Evolutionary conservation across 92 coral and sea anemone genomes (phyloP), one percentile per base, ranked within the genome.

Genomic region (Actinernus sp.): DNA sequence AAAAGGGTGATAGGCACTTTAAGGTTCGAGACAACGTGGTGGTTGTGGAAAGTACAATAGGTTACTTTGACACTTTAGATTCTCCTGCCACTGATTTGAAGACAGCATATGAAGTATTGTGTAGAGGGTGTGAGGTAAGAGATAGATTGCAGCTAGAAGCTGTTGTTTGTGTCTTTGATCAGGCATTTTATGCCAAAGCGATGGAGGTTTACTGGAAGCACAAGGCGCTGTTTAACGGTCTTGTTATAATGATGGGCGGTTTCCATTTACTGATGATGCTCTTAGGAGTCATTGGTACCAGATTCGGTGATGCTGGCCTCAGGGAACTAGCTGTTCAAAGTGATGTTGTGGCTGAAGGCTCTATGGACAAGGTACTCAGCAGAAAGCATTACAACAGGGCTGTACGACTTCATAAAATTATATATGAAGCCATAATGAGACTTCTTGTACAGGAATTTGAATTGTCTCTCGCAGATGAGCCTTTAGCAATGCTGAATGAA

Each of bases 261-360:
- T 87, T 88, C 23, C 74, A 88, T 57, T 28, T 76, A 46, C 31
- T 87, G 31, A 37, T 74, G 74, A 80, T 63, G 87, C 68, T 86
- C 40, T 48, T 86, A 65, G 88, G 83, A 23, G 65, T 79, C 54
- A 82, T 65, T 33, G 91, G 86, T 20, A 71, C 56, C 70, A 63
- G 87, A 34, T 86, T 86, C 54, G 88, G 79, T 20, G 92, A 86
- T 39, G 92, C 87, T 68, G 83, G 92, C 24, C 83, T 86, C 33
- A 38, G 73, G 30, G 88, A 86, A 8, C 31, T 80, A 7, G 83
- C 82, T 19, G 78, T 79, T 13, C 72, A 72, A 53, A 44, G 85
- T 45, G 71, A 49, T 23, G 70, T 73, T 4, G 44, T 80, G 22
- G 74, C 87, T 7, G 74, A 55, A 33, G 71, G 74, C 2, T 71